Conservation (phyloP, 2,113 vertebrate species). For the Propithecus coquereli region DNA sequence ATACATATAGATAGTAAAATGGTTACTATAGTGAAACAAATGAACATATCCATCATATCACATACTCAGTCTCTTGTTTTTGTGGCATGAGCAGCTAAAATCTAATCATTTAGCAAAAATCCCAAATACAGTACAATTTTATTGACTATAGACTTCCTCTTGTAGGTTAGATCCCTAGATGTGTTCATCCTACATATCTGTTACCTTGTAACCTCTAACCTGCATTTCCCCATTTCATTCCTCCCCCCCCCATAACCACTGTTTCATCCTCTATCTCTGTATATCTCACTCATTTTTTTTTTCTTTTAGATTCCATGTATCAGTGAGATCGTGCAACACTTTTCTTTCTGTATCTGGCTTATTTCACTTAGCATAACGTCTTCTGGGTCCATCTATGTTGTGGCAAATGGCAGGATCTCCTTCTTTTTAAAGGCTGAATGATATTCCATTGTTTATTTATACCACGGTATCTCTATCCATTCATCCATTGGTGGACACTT, state of each 20-base stretch:
- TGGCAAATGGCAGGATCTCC: neutral
- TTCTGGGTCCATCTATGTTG: too few relatives aligned
- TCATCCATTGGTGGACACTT: neutral
- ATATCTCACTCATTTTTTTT: neutral
- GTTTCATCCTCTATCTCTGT: neutral
- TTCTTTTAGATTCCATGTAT: neutral
- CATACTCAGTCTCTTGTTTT: neutral
- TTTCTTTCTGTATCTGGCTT: neutral
- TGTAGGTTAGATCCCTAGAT: neutral
- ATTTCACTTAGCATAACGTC: neutral
- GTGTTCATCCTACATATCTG: neutral
- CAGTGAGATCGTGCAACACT: neutral
- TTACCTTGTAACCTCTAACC: neutral
- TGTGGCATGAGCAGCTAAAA: neutral
- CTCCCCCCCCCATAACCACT: neutral
- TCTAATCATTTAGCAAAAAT: neutral
- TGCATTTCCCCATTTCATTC: neutral
- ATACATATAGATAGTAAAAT: neutral
- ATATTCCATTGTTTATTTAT: too few relatives aligned
- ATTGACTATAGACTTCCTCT: neutral
- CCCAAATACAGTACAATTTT: neutral
- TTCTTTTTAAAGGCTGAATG: neutral
- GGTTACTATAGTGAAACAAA: neutral
- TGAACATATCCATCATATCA: neutral
- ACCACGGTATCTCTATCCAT: neutral